Evolutionary conservation across 2,888 invertebrate genomes (phyloP).

Genomic region (Branchellion lobata): DNA sequence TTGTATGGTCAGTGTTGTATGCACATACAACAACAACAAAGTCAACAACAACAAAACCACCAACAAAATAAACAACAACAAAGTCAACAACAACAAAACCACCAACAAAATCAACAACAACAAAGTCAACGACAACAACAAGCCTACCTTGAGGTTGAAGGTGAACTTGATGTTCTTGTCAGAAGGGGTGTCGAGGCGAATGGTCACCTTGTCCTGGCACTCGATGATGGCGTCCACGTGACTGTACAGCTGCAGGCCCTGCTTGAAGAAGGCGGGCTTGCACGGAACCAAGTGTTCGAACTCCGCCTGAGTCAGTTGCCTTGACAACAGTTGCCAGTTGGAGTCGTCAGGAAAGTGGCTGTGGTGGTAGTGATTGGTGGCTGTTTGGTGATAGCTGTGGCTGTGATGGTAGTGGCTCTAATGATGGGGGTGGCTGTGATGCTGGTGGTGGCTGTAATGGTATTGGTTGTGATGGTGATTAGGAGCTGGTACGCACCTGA

Average conservation of each 20-base stretch:
- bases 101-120: too few species aligned
- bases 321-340: constrained; percentile 61
- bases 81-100: too few species aligned
- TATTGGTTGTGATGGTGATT: too few species aligned
- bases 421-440: too few species aligned
- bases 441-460: too few species aligned
- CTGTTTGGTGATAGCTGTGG: too few species aligned
- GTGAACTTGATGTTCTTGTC: constrained; percentile 60
- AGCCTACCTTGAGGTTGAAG: constrained; percentile 57
- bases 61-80: too few species aligned
- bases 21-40: not conserved
- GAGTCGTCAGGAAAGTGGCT: constrained; percentile 55
- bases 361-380: not conserved
- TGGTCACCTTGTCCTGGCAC: constrained; percentile 58
- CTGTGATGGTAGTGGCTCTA: too few species aligned
- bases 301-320: constrained; percentile 57
- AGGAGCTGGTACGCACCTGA: too few species aligned
- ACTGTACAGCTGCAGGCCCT: constrained; percentile 60
- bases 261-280: constrained; percentile 63
- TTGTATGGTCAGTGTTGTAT: not conserved
- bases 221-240: constrained; percentile 61
- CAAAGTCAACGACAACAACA: not conserved
- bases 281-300: constrained; percentile 63
- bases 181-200: constrained; percentile 59
- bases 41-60: not conserved